These are phyloP conservation scores for Macroteleia sp. DNA, from an alignment of 2,888 invertebrate species.

Conservation along the genomic window DNA sequence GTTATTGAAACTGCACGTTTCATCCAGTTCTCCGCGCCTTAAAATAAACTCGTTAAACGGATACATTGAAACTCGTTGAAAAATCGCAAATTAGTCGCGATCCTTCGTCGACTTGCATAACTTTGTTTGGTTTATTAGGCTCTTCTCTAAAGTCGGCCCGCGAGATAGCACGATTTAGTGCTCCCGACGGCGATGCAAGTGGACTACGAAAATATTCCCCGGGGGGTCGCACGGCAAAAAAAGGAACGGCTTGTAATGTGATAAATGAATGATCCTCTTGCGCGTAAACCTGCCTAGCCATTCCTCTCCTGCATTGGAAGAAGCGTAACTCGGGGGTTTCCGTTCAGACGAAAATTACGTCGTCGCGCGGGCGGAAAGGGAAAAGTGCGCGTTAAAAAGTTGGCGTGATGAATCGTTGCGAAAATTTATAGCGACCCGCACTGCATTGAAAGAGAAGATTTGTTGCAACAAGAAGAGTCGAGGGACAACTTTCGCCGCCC, in stretches of 20 bases:
- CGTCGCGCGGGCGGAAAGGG: slow-evolving; percentile 34
- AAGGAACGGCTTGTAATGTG: slow-evolving; percentile 56
- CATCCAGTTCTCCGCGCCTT: too few relatives aligned
- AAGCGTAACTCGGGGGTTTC: slow-evolving; percentile 41
- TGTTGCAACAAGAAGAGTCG: slow-evolving; percentile 45
- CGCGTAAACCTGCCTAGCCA: slow-evolving; percentile 16
- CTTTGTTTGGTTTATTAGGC: too few relatives aligned
- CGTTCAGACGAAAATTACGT: slow-evolving; percentile 47
- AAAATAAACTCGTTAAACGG: too few relatives aligned
- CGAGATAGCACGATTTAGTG: slow-evolving; percentile 61
- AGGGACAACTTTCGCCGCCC: slow-evolving; percentile 34
- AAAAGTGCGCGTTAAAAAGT: slow-evolving; percentile 46
- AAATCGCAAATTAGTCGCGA: too few relatives aligned
- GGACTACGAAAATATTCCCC: slow-evolving; percentile 57
- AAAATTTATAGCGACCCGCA: slow-evolving; percentile 50
- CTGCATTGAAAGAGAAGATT: slow-evolving; percentile 53
- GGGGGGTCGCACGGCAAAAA: slow-evolving; percentile 28
- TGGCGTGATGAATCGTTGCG: slow-evolving; percentile 58
- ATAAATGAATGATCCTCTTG: slow-evolving; percentile 55
- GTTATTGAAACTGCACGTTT: too few relatives aligned
- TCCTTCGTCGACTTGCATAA: too few relatives aligned
- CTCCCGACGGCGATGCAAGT: slow-evolving; percentile 64
- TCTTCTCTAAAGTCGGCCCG: too few relatives aligned
- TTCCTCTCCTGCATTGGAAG: slow-evolving; percentile 16
- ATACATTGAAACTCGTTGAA: too few relatives aligned